Percentiles rank a stretch among this genome's conserved stretches.
These are phyloP conservation scores for Megalops atlanticus DNA, from an alignment of 2,113 vertebrate species.

Conservation along the genomic window DNA sequence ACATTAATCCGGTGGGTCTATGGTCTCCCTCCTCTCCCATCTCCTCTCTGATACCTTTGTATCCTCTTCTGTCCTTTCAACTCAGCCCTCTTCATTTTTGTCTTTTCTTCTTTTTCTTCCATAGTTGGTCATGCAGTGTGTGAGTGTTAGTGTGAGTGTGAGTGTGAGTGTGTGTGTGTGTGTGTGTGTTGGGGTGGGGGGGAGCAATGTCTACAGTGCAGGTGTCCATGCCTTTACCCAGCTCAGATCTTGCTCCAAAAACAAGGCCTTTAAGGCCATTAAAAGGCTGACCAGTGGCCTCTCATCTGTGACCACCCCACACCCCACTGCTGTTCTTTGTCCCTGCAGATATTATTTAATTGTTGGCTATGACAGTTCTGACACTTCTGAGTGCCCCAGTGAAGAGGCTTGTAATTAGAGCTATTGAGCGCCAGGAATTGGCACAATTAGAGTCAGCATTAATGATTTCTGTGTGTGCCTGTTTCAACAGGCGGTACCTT, in stretches of 20 bases:
- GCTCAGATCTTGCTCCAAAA: slow-evolving; percentile 32
- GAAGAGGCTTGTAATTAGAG: slow-evolving; percentile 87
- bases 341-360: slow-evolving; percentile 68
- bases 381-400: slow-evolving; percentile 71
- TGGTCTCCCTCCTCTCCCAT: background rate
- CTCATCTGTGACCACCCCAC: slow-evolving; percentile 28
- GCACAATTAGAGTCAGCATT: slow-evolving; percentile 85
- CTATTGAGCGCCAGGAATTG: slow-evolving; percentile 86
- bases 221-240: slow-evolving; percentile 52
- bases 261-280: slow-evolving; percentile 44
- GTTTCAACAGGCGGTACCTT: slow-evolving; percentile 68
- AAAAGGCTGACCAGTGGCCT: slow-evolving; percentile 52
- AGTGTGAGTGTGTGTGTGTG: slow-evolving; percentile 11
- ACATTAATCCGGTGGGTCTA: slow-evolving; percentile 41
- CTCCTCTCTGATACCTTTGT: background rate
- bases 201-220: slow-evolving; percentile 47
- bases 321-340: slow-evolving; percentile 46
- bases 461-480: slow-evolving; percentile 79
- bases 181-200: slow-evolving; percentile 36
- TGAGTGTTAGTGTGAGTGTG: background rate
- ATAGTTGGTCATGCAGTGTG: background rate
- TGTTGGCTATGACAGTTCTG: slow-evolving; percentile 78
- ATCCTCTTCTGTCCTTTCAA: background rate
- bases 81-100: background rate
- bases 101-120: background rate